Evolutionary conservation across 1,140 invertebrate genomes (phyloP), one percentile per base, ranked within the genome.

Genomic region (Whitmania pigra): DNA sequence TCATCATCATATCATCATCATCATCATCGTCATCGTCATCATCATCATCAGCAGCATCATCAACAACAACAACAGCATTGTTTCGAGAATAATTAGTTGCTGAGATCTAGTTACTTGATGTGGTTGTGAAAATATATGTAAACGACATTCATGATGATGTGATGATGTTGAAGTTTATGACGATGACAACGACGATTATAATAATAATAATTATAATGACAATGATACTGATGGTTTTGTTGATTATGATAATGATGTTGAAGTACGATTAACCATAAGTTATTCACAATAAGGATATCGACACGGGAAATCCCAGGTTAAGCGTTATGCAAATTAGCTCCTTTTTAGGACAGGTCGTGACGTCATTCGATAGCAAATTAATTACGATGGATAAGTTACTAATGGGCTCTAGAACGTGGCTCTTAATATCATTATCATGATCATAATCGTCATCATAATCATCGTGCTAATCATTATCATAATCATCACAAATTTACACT

Each of bases 371-470:
- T 77, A 90, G 91, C 81, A 94, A 94, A 31, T 84, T 97, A 55
- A 94, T 92, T 71, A 90, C 90, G 78, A 94, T 97, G 83, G 96
- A 97, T 80, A 97, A 94, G 94, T 91, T 87, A 68, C 95, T 94
- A 82, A 88, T 96, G 72, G 93, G 92, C 6, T 93, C 97, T 5
- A 93, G 91, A 79, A 91, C 94, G n/a, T n/a, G 74, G 92, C 94
- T 1, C 85, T 95, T 2, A 94, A 92, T 83, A 88, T 93, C 74
- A 91, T 97, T 27, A 49, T 49, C 43, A 17, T 49, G 5, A 17
- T 49, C 43, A 49, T 49, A 0, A 49, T 49, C 43, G 13, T 49
- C 15, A 17, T 49, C 43, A 49, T 49, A 4, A 49, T 49, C 43
- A 49, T 49, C 43, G 13, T 5, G 0, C 5, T 1, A 3, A 17